These are phyloP conservation scores for Empidonax alnorum DNA, from an alignment of 2,113 vertebrate species.

Conservation along the genomic window DNA sequence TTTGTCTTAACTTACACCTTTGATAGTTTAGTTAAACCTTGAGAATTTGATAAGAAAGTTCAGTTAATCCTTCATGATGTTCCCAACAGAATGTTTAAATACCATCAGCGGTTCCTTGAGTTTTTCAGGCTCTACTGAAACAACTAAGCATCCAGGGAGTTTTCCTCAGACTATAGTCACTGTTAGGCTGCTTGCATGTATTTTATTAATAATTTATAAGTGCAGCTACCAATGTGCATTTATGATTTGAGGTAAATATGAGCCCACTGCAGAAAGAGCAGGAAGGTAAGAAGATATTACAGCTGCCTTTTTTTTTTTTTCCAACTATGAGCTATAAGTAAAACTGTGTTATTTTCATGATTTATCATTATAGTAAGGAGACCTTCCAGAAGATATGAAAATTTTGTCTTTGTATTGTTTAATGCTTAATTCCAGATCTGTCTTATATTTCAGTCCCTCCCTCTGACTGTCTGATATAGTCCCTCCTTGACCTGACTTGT, in stretches of 20 bases:
- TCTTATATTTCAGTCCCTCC: not conserved
- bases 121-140: not conserved
- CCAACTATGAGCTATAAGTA: not conserved
- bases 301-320: not conserved
- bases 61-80: not conserved
- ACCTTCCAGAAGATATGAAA: not conserved
- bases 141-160: not conserved
- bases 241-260: not conserved
- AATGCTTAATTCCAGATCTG: not conserved
- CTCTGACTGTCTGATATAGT: not conserved
- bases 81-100: not conserved
- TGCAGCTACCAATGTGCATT: not conserved
- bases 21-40: not conserved
- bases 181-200: not conserved
- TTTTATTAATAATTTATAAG: not conserved
- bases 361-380: not conserved
- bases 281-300: not conserved
- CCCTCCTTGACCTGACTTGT: not conserved
- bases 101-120: not conserved
- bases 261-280: not conserved
- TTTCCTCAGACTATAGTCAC: not conserved
- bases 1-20: not conserved
- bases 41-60: not conserved
- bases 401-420: not conserved
- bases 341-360: not conserved